Conservation (phyloP, 2,797 vertebrate genomes). For the Sebastiscus albofasciatus region DNA sequence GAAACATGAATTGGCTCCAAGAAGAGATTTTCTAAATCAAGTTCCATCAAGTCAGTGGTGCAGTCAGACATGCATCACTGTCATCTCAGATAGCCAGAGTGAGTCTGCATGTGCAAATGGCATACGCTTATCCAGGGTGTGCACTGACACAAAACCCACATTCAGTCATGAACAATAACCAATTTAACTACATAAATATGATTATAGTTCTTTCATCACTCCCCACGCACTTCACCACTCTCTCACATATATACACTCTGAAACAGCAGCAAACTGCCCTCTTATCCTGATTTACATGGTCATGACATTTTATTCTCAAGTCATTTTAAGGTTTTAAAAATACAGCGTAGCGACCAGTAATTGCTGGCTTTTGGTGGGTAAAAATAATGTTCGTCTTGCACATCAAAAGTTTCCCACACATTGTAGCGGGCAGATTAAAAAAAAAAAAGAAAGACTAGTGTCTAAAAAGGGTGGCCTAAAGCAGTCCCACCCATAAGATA, state of each 20-base stretch:
- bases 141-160: conserved; percentile 16
- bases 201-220: conserved; percentile 20
- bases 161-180: conserved; percentile 61
- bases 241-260: neutral
- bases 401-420: conserved; percentile 9
- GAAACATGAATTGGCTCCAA: conserved; percentile 61
- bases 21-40: conserved; percentile 71
- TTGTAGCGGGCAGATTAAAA: neutral
- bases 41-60: conserved; percentile 53
- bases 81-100: conserved; percentile 33
- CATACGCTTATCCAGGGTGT: conserved; percentile 1
- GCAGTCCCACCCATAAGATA: conserved; percentile 41
- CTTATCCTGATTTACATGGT: neutral
- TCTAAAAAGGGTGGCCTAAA: conserved; percentile 26
- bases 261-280: neutral
- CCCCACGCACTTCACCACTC: neutral
- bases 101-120: neutral
- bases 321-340: conserved; percentile 5
- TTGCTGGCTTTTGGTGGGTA: conserved; percentile 7
- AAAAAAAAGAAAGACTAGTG: neutral
- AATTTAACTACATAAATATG: conserved; percentile 54
- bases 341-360: neutral
- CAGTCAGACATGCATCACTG: conserved; percentile 46
- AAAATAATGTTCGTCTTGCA: conserved; percentile 16
- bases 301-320: neutral